Percentiles rank a stretch among this genome's conserved stretches.
phyloP scores from a whole-genome alignment of 2,797 vertebrate genomes.

The Anguilla obscura region DNA sequence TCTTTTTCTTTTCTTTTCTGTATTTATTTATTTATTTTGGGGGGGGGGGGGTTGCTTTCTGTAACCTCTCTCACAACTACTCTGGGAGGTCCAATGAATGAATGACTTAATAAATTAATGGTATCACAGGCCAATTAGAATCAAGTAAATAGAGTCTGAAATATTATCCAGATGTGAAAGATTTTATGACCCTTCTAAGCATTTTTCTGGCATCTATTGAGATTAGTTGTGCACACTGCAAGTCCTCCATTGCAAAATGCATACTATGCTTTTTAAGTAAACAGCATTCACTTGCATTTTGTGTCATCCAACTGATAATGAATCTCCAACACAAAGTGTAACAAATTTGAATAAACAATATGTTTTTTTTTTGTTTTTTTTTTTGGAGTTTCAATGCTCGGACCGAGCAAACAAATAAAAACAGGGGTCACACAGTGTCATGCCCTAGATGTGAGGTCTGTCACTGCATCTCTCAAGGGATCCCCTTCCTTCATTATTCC shows the following conservation, averaged over 20 bases:
- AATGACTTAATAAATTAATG: not conserved
- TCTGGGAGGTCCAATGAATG: not conserved
- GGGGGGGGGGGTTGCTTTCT: not conserved
- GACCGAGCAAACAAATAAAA: not conserved
- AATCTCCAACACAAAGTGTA: not conserved
- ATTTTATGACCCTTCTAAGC: not conserved
- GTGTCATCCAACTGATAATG: not conserved
- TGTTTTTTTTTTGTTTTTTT: not conserved
- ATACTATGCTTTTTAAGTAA: not conserved
- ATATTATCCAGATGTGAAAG: not conserved
- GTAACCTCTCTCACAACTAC: too few relatives aligned
- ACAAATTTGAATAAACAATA: not conserved
- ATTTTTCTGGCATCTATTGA: not conserved
- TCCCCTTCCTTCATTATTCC: not conserved
- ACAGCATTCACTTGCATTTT: not conserved
- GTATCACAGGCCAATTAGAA: not conserved
- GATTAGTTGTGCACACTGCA: not conserved
- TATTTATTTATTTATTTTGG: too few relatives aligned
- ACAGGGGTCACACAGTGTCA: not conserved
- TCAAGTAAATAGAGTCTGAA: not conserved
- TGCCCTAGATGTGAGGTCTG: not conserved
- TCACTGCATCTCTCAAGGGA: not conserved
- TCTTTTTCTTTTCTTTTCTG: not conserved
- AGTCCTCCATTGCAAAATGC: not conserved
- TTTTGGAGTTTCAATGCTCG: not conserved